Evolutionary conservation across 2,797 vertebrate genomes (phyloP), one percentile per base, ranked within the genome.

Genomic region (Hybognathus amarus): DNA sequence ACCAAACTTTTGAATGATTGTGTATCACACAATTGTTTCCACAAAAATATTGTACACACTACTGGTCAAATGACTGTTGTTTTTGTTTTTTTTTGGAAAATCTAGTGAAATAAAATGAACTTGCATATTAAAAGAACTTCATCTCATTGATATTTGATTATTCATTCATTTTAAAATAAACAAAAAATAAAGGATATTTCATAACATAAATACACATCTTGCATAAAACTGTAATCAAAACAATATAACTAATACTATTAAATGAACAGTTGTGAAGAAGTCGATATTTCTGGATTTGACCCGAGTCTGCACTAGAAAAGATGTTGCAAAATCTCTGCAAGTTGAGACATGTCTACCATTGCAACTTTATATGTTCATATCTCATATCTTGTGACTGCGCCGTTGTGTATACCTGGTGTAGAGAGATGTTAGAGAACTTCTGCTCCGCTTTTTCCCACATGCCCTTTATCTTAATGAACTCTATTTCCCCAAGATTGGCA

Each of bases 391-490:
- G 20, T 64, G 59, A 42, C 61, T 54, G 33, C 0, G 12, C 12
- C 17, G 5, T 75, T 1, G 42, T 11, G 33, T 69, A 38, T 54
- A 69, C 42, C 40, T 54, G 6, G 45, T 30, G 61, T 70, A 30
- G 33, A 30, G 33, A 76, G 45, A 80, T 80, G 64, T 50, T 78
- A 6, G 0, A 27, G 22, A 61, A 67, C 42, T 47, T 75, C 47
- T 61, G 61, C 40, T 54, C 17, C 30, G 10, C 64, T 77, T 82
- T 45, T 33, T 36, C 20, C 45, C 71, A 30, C 33, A 15, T 36
- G 68, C 42, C 59, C 77, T 59, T 86, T 79, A 83, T 74, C 38
- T 38, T 83, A 75, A 79, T 59, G 24, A 74, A 67, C 76, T 67
- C 36, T 42, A 47, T 71, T 76, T 76, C 42, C 77, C 20, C 7